phyloP scores from a whole-genome alignment of 2,797 vertebrate species.

The Artibeus lituratus region DNA sequence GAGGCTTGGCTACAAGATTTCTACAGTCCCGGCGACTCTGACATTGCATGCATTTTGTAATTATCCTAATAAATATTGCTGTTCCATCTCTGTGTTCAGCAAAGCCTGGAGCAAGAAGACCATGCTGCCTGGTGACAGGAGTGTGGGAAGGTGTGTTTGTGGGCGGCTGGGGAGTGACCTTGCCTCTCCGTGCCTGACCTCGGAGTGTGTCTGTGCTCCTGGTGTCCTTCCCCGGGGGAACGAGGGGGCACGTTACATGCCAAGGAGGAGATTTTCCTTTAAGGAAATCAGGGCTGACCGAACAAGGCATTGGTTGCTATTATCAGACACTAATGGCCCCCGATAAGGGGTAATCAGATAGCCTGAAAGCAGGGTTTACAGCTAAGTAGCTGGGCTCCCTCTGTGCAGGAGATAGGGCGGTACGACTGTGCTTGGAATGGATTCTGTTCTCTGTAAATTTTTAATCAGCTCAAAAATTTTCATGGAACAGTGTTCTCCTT shows the following conservation, averaged over 20 bases:
- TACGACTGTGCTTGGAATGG: constrained; percentile 81
- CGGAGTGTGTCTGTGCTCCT: background rate
- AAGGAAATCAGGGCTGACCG: constrained; percentile 83
- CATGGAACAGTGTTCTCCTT: constrained; percentile 68
- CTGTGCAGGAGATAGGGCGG: constrained; percentile 74
- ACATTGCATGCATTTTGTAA: background rate
- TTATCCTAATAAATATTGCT: background rate
- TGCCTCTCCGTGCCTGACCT: constrained; percentile 21
- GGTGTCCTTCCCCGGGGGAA: background rate
- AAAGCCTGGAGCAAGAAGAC: background rate
- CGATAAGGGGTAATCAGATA: constrained; percentile 89
- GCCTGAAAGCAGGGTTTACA: constrained; percentile 80
- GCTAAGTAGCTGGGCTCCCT: constrained; percentile 84
- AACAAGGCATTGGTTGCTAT: constrained; percentile 85
- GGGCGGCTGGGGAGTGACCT: constrained; percentile 62
- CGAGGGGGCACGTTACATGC: background rate
- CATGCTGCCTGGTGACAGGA: background rate
- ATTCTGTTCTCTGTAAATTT: constrained; percentile 86
- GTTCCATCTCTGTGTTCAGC: background rate
- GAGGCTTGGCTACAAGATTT: background rate
- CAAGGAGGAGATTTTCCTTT: constrained; percentile 71
- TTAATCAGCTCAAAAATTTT: constrained; percentile 85
- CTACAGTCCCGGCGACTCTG: background rate
- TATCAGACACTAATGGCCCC: constrained; percentile 87
- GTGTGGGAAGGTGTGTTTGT: background rate